These are phyloP conservation scores for Ophioninae sp. DNA, from an alignment of 2,888 invertebrate genomes.

Conservation along the genomic window DNA sequence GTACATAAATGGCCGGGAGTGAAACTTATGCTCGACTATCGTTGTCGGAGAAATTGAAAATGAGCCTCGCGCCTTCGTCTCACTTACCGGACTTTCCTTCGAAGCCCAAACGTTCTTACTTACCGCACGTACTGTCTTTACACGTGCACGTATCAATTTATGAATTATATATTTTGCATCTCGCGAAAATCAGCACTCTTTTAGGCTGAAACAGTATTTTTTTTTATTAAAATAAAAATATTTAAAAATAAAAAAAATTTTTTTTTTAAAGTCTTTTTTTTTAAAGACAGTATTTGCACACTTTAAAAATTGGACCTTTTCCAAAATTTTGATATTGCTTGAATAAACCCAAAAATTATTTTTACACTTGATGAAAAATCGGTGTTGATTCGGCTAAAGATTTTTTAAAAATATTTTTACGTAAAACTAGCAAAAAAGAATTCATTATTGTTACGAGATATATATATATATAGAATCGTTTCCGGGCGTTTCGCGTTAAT, in stretches of 20 bases:
- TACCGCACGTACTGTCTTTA: not conserved
- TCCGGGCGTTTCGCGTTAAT: not conserved
- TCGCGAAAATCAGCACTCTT: not conserved
- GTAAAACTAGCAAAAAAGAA: not conserved
- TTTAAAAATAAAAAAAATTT: too few species aligned
- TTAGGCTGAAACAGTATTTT: not conserved
- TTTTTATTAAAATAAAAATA: not conserved
- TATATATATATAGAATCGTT: not conserved
- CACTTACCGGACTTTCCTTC: constrained; percentile 71
- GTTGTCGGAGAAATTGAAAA: constrained; percentile 72
- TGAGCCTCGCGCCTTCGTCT: constrained; percentile 5
- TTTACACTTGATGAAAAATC: too few species aligned
- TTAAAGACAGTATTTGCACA: too few species aligned
- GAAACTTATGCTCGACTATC: constrained; percentile 68
- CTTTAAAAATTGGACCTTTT: too few species aligned
- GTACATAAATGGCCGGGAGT: constrained; percentile 70
- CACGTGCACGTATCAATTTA: not conserved
- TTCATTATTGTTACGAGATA: not conserved
- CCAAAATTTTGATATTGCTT: too few species aligned
- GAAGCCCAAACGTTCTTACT: constrained; percentile 42
- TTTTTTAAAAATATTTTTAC: not conserved
- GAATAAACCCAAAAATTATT: too few species aligned
- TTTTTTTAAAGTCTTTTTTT: too few species aligned
- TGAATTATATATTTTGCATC: not conserved
- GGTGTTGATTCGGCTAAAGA: not conserved